phyloP scores from a whole-genome alignment of 2,888 invertebrate species.

The Drosophila lutescens region DNA sequence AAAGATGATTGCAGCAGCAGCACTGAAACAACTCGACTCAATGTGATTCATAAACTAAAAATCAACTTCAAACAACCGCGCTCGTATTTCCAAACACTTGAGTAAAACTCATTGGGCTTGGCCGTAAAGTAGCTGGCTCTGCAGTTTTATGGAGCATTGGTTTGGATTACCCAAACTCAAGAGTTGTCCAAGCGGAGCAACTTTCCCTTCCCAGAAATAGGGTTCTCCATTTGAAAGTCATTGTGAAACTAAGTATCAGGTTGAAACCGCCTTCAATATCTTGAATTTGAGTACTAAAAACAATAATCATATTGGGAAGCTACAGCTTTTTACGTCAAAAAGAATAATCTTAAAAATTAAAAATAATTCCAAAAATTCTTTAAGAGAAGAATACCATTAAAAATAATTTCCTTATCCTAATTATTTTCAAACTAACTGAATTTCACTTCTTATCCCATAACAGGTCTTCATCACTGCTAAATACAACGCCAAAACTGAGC shows the following conservation, averaged over 20 bases:
- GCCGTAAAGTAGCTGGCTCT: constrained; percentile 13
- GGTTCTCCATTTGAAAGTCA: neutral
- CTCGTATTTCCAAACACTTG: constrained; percentile 33
- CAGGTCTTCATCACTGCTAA: constrained; percentile 77
- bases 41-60: constrained; percentile 24
- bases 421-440: neutral
- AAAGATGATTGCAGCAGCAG: constrained; percentile 14
- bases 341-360: too few relatives aligned
- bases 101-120: constrained; percentile 13
- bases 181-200: constrained; percentile 23
- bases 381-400: too few relatives aligned
- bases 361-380: too few relatives aligned
- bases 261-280: neutral
- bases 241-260: too few relatives aligned
- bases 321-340: neutral
- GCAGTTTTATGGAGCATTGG: constrained; percentile 17
- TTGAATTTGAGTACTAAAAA: neutral
- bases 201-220: constrained; percentile 25
- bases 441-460: neutral
- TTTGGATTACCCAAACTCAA: constrained; percentile 18
- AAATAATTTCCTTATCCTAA: neutral
- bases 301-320: neutral
- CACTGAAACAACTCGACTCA: constrained; percentile 7
- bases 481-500: constrained; percentile 75
- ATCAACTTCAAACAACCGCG: neutral